phyloP scores from a whole-genome alignment of 2,888 invertebrate genomes.

The Eupeodes luniger region DNA sequence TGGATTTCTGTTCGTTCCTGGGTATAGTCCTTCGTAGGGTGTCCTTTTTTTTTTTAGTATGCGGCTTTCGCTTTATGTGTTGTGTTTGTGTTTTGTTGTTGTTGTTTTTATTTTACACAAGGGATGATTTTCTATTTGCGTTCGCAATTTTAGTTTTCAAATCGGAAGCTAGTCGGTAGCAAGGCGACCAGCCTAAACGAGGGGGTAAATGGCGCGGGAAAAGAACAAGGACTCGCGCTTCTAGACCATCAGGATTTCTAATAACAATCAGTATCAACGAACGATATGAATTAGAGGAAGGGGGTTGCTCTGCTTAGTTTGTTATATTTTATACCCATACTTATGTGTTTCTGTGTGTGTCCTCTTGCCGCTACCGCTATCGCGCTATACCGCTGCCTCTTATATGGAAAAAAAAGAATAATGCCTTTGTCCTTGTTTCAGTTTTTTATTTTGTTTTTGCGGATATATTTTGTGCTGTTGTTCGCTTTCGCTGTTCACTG shows the following conservation, averaged over 20 bases:
- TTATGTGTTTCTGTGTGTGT: constrained; percentile 8
- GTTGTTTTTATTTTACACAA: constrained; percentile 61
- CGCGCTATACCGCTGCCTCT: constrained; percentile 5
- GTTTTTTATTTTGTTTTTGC: constrained; percentile 45
- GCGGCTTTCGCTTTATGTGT: constrained; percentile 25
- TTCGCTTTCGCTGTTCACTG: constrained; percentile 10
- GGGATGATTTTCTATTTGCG: constrained; percentile 75
- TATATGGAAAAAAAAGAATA: constrained; percentile 64
- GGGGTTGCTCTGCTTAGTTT: constrained; percentile 60
- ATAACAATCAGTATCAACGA: constrained; percentile 58
- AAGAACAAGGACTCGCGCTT: constrained; percentile 46
- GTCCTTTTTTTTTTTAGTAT: constrained; percentile 20
- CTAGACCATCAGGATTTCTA: constrained; percentile 66
- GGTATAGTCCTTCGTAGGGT: neutral
- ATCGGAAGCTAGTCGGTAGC: constrained; percentile 41
- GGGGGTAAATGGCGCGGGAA: neutral
- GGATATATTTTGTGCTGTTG: constrained; percentile 33
- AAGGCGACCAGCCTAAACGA: neutral
- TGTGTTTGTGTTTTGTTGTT: constrained; percentile 59
- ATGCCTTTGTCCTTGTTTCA: constrained; percentile 73
- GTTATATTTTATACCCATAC: constrained; percentile 42
- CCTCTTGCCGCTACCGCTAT: neutral
- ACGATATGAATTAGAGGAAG: neutral
- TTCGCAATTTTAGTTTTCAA: constrained; percentile 75
- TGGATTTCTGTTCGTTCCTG: constrained; percentile 49